These are phyloP conservation scores for Centrocercus urophasianus DNA, from an alignment of 2,113 vertebrate genomes.

Conservation along the genomic window DNA sequence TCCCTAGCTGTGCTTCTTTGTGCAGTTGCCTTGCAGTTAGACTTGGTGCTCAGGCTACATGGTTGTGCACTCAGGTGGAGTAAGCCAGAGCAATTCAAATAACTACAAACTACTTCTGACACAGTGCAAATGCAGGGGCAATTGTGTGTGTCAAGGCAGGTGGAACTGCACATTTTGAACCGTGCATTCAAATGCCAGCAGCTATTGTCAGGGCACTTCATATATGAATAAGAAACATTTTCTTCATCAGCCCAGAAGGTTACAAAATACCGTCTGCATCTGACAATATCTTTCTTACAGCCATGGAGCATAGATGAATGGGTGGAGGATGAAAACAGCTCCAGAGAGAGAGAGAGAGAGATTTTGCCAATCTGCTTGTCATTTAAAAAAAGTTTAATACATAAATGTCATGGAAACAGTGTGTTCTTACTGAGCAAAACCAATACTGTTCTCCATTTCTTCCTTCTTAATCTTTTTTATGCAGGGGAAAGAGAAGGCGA, in stretches of 20 bases:
- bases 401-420: constrained; percentile 77
- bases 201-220: neutral
- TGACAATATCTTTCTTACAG: constrained; percentile 53
- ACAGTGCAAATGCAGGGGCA: neutral
- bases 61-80: neutral
- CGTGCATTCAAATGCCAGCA: neutral
- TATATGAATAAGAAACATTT: accelerated
- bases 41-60: neutral
- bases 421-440: constrained; percentile 59
- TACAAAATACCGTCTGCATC: neutral
- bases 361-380: constrained; percentile 70
- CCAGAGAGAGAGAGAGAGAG: constrained; percentile 1
- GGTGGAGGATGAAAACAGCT: neutral
- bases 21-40: neutral
- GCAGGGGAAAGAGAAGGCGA: constrained; percentile 61
- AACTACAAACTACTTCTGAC: neutral
- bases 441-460: constrained; percentile 7
- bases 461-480: constrained; percentile 62
- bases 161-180: neutral
- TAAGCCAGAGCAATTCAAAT: neutral
- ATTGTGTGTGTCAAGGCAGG: neutral
- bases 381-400: constrained; percentile 74
- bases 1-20: neutral
- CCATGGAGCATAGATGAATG: constrained; percentile 52
- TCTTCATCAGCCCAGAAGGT: neutral